Base-by-base conservation (phyloP, 2,888 invertebrate species). In the Machimus rusticus region DNA sequence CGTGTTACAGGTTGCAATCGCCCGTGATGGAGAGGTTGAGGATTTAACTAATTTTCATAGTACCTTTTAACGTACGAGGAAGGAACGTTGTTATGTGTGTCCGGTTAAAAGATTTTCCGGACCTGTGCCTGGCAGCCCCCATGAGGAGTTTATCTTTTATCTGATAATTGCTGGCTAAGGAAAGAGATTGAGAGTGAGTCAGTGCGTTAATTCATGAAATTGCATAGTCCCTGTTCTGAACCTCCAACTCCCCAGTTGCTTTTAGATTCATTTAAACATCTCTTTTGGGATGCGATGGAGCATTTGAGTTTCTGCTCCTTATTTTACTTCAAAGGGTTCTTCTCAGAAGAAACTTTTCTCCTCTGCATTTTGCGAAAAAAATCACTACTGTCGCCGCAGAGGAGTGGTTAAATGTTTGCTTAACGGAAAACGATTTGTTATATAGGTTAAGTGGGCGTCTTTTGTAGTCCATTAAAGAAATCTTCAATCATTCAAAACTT, bases 71-170 rank as follows among this genome's bases (percentile, higher is more conserved):
- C 76, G 76, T 9, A 76, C 5, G 34, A 31, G 31, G n/a, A 16
- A 37, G 16, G 76, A 76, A 28, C 37, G 14, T 9, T 76, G 28
- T 16, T n/a, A 9, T 31, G n/a, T 74, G n/a, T 28, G 81, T 23
- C 16, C 78, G n/a, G 34, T 31, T 81, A 81, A 31, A 51, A n/a
- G 5, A 23, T 81, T 51, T n/a, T 55, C 46, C 55, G 6, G 28
- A n/a, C 1, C 28, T 82, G 82, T 57, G 19, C 19, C 37, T 82
- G 88, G 85, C 88, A 88, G 88, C 88, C 88, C 88, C 23, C 81
- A 88, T 88, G 19, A 74, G 28, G 14, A 14, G 28, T 19, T 84
- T 66, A 66, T 74, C 74, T n/a, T 74, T 74, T 37, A 82, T 82
- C 82, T 34, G 37, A 37, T 82, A 37, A 37, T 57, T 82, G 34